A percentile compares a stretch with the other conserved stretches of the same genome.
Evolutionary conservation across 1,140 invertebrate species (phyloP).

Genomic region (Himalopsyche phryganea): DNA sequence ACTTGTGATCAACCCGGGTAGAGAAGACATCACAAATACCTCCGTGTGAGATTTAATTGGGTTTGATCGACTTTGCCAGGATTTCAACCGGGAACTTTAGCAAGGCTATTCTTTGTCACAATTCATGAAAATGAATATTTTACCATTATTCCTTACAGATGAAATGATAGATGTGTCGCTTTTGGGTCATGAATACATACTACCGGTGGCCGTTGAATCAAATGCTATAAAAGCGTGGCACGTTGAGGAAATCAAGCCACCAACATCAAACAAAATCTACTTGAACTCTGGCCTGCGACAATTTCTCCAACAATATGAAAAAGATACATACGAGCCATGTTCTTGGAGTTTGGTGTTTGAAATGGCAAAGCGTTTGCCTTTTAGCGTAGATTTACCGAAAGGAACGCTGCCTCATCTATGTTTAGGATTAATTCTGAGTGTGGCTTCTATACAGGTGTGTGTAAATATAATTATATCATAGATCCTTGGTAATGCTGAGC

Average conservation of each 20-base stretch:
- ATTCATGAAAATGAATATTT: too few relatives aligned
- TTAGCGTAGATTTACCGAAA: neutral
- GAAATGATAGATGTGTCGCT: constrained; percentile 11
- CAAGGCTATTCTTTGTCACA: too few relatives aligned
- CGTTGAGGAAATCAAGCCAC: neutral
- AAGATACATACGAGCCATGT: neutral
- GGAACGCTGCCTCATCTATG: constrained; percentile 2
- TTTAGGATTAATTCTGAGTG: constrained; percentile 20
- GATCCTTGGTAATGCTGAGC: too few relatives aligned
- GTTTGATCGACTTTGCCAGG: too few relatives aligned
- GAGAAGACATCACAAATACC: too few relatives aligned
- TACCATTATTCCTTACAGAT: too few relatives aligned
- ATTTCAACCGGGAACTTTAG: too few relatives aligned
- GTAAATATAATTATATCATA: neutral
- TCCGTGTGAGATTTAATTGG: too few relatives aligned
- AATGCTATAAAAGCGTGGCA: neutral
- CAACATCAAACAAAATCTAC: neutral
- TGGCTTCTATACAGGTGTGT: constrained; percentile 23
- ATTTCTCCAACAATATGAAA: neutral
- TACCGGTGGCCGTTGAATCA: neutral
- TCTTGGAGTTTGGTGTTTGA: constrained; percentile 1
- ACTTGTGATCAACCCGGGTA: too few relatives aligned
- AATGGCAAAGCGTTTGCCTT: neutral
- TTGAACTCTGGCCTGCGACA: neutral
- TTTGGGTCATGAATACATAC: constrained; percentile 6